Percentiles rank a stretch among this genome's conserved stretches.
Conservation (phyloP, 2,113 vertebrate genomes). For the Arothron firmamentum region DNA sequence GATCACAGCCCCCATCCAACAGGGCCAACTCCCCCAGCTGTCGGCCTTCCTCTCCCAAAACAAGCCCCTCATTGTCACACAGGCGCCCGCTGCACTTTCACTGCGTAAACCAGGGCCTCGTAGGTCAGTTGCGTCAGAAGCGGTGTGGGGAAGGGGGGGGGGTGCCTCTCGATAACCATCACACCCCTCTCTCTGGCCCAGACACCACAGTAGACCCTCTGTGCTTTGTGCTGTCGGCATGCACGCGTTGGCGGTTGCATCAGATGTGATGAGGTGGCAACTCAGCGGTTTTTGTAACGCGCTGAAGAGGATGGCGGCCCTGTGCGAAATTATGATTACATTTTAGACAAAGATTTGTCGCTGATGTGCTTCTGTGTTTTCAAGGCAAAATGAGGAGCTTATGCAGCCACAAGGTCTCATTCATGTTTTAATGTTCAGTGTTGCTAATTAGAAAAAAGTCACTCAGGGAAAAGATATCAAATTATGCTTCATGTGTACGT, state of each 20-base stretch:
- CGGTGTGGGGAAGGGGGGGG: neutral
- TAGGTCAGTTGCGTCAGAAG: slow-evolving; percentile 45
- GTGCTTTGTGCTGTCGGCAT: slow-evolving; percentile 37
- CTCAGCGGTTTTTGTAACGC: no score
- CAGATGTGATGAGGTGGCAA: neutral
- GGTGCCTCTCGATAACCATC: slow-evolving; percentile 32
- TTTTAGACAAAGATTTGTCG: slow-evolving; percentile 22
- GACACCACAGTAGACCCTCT: slow-evolving; percentile 56
- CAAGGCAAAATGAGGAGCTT: neutral
- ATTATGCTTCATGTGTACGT: no score
- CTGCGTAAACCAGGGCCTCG: slow-evolving; percentile 40
- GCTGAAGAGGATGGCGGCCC: no score
- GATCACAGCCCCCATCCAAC: slow-evolving; percentile 42
- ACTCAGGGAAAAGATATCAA: no score
- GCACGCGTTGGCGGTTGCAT: slow-evolving; percentile 22
- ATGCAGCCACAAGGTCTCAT: no score
- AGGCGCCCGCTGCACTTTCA: slow-evolving; percentile 24
- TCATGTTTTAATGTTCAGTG: no score
- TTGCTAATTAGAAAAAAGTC: no score
- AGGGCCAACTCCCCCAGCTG: slow-evolving; percentile 57
- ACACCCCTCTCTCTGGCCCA: slow-evolving; percentile 16
- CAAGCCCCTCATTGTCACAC: slow-evolving; percentile 67
- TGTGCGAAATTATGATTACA: neutral
- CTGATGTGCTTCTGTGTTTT: slow-evolving; percentile 1
- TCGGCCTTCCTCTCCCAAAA: slow-evolving; percentile 60